Evolutionary conservation across 1,140 invertebrate species (phyloP), one percentile per base, ranked within the genome.

Genomic region (Aricia agestis): DNA sequence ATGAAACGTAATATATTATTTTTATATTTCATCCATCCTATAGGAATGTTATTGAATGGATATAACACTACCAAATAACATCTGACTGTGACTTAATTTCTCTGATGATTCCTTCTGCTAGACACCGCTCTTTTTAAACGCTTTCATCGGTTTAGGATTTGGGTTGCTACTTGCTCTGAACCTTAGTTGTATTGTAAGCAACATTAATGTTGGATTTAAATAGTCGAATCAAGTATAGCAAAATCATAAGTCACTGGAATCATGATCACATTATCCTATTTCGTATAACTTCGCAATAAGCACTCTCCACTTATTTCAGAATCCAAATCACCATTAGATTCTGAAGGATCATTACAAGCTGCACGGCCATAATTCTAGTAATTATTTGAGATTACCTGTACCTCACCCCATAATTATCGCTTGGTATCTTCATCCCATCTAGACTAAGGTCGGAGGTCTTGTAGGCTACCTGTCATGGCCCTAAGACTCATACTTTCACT

Each of bases 401-500:
- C 59, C 9, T 3, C 17, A 63, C 18, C 18, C 59, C 18, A 74
- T 77, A 79, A 81, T 79, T 79, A 79, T 74, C 76, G 75, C 72
- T 74, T 74, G 78, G 63, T 79, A 82, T 83, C 82, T 78, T 79
- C 78, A 80, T 78, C 76, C 71, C 73, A 75, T 76, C 75, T 72
- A 72, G 73, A 66, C 74, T 67, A 36, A 71, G 78, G 76, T 80
- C 72, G 76, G 69, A 72, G 82, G 81, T 83, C 77, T 72, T 76
- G 78, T 75, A 75, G 74, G 78, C 78, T 80, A 81, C 77, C 81
- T 76, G 78, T 79, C 79, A 82, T 75, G 73, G 72, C 75, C 75
- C 70, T 77, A 79, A 80, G 77, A 72, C 77, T 75, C 72, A 76
- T 78, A 83, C 83, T 85, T 85, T 85, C 82, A 80, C 82, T 82